Conservation (phyloP, 1,140 invertebrate species). For the Drosophila sturtevanti region DNA sequence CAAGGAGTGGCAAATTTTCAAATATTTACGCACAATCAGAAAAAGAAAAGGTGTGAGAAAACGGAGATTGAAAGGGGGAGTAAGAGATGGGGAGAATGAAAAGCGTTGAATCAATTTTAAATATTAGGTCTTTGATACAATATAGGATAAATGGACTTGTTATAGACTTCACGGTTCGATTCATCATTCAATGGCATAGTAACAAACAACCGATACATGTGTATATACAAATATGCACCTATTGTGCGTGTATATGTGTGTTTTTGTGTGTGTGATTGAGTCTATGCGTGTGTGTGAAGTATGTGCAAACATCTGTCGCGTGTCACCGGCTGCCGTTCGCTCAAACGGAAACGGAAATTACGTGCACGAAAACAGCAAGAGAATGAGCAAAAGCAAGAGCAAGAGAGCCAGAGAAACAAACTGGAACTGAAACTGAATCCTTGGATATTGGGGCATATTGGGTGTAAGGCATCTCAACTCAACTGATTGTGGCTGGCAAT, state of each 20-base stretch:
- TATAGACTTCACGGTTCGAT: slow-evolving; percentile 71
- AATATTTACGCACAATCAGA: no score
- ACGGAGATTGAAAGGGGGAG: neutral
- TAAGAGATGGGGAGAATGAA: slow-evolving; percentile 17
- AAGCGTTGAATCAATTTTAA: slow-evolving; percentile 66
- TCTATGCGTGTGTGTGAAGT: slow-evolving; percentile 29
- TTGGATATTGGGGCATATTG: neutral
- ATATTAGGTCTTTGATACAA: slow-evolving; percentile 73
- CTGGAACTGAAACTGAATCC: neutral
- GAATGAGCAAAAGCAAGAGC: slow-evolving; percentile 56
- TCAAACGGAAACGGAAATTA: slow-evolving; percentile 80
- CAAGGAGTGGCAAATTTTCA: no score
- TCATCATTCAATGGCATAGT: slow-evolving; percentile 66
- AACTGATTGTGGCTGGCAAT: slow-evolving; percentile 11
- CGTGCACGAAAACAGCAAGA: slow-evolving; percentile 69
- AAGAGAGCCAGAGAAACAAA: neutral
- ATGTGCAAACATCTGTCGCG: slow-evolving; percentile 79
- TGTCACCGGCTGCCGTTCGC: slow-evolving; percentile 73
- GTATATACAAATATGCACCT: slow-evolving; percentile 34
- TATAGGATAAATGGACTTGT: slow-evolving; percentile 69
- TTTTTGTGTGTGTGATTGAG: neutral
- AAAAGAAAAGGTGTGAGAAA: neutral
- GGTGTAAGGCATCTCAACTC: no score
- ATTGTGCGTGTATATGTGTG: neutral
- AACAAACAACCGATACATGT: slow-evolving; percentile 24